Evolutionary conservation across 1,140 invertebrate genomes (phyloP).

Genomic region (Panagrolaimus sp.): DNA sequence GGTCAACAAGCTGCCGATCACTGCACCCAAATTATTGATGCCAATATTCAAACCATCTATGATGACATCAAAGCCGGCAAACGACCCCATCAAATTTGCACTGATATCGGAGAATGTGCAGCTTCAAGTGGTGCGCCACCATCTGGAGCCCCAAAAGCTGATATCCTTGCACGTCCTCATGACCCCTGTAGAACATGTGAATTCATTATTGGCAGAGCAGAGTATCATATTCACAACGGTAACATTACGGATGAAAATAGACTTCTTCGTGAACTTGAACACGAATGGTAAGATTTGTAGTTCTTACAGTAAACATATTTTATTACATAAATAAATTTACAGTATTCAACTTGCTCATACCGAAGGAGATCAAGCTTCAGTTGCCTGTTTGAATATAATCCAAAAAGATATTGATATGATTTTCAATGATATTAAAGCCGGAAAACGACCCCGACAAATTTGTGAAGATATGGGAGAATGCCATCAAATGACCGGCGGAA

Average conservation of each 20-base stretch:
- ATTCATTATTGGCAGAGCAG: not conserved
- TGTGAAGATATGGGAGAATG: constrained; percentile 10
- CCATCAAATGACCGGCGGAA: not conserved
- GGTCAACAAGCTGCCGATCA: not conserved
- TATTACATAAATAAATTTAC: not conserved
- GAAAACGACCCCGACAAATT: not conserved
- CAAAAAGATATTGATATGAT: constrained; percentile 5
- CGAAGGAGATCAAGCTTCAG: not conserved
- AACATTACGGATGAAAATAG: not conserved
- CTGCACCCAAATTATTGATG: not conserved
- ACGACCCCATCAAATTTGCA: constrained; percentile 3
- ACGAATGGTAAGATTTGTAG: not conserved
- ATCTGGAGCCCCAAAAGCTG: not conserved
- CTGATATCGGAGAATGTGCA: constrained; percentile 1
- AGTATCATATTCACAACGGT: not conserved
- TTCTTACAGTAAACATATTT: not conserved
- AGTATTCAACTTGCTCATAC: not conserved
- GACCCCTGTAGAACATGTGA: not conserved
- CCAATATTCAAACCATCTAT: not conserved
- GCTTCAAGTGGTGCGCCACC: not conserved
- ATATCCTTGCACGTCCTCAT: not conserved
- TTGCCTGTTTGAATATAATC: not conserved
- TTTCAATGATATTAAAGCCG: not conserved
- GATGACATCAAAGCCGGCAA: constrained; percentile 12
- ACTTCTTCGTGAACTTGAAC: not conserved